These are phyloP conservation scores for Lasius fuliginosus DNA, from an alignment of 2,888 invertebrate genomes.

Conservation along the genomic window DNA sequence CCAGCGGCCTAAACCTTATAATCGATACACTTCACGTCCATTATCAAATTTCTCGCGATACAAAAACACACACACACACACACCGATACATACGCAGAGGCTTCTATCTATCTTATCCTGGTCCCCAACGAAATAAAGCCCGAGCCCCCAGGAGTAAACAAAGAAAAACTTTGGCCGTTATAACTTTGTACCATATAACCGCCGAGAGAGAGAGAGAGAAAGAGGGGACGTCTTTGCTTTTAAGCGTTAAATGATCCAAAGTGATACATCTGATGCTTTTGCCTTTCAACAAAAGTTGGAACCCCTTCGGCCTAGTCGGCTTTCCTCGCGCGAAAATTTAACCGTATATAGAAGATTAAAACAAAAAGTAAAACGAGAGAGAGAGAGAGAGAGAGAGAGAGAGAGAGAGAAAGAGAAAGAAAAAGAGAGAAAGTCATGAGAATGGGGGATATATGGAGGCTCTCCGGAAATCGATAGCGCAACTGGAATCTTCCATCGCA, in stretches of 20 bases:
- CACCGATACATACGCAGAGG: not conserved
- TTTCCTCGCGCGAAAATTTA: not conserved
- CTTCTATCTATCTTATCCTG: conserved; percentile 43
- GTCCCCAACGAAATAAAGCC: conserved; percentile 47
- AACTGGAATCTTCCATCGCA: conserved; percentile 30
- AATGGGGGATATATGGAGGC: not conserved
- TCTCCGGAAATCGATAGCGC: conserved; percentile 38
- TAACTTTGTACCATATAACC: conserved; percentile 31
- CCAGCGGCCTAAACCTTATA: conserved; percentile 6
- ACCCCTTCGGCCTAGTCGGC: not conserved
- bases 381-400: not conserved
- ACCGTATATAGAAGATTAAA: conserved; percentile 1
- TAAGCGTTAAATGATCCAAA: conserved; percentile 29
- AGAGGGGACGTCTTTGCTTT: not conserved
- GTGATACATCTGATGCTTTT: not conserved
- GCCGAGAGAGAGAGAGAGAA: not conserved
- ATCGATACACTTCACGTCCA: conserved; percentile 44
- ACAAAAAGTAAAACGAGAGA: conserved; percentile 1
- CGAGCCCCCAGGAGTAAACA: conserved; percentile 32
- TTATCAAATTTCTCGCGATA: conserved; percentile 44
- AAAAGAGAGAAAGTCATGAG: not conserved
- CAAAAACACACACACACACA: not conserved
- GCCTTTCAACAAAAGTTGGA: conserved; percentile 12
- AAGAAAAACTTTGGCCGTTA: conserved; percentile 50
- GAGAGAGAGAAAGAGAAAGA: not conserved